Evolutionary conservation across 2,113 vertebrate genomes (phyloP).

Genomic region (Megaptera novaeangliae): DNA sequence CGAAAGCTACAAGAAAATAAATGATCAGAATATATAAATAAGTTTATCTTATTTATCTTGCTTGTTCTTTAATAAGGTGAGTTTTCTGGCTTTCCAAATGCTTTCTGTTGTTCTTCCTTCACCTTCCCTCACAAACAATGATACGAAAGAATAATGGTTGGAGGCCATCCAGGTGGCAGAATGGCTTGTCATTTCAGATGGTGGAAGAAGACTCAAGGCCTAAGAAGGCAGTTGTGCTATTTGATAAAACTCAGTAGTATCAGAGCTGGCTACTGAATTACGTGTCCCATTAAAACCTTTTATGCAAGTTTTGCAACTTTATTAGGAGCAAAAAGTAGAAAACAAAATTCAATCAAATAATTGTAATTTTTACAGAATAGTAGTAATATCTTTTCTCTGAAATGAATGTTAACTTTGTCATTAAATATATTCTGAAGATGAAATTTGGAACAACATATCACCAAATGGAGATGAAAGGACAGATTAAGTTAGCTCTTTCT

Average conservation of each 20-base stretch:
- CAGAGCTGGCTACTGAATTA: background rate
- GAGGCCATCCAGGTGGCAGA: constrained; percentile 42
- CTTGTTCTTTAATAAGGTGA: constrained; percentile 34
- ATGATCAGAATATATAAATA: background rate
- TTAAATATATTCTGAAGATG: background rate
- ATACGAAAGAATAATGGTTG: background rate
- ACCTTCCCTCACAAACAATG: background rate
- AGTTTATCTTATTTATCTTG: background rate
- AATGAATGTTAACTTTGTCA: background rate
- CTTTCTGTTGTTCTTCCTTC: background rate
- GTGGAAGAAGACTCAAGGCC: background rate
- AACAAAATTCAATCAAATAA: background rate
- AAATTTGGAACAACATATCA: background rate
- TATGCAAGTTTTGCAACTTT: background rate
- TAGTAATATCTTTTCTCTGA: background rate
- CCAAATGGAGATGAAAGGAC: background rate
- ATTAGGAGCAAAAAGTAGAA: background rate
- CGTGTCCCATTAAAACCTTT: background rate
- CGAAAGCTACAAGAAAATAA: constrained; percentile 18
- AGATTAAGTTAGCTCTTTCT: background rate
- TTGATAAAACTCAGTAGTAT: background rate
- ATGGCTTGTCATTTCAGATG: background rate
- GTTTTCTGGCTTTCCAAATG: background rate
- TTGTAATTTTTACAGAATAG: background rate
- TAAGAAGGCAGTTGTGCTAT: background rate